Conservation (phyloP, 2,113 vertebrate genomes). For the Ardeotis arabs region DNA sequence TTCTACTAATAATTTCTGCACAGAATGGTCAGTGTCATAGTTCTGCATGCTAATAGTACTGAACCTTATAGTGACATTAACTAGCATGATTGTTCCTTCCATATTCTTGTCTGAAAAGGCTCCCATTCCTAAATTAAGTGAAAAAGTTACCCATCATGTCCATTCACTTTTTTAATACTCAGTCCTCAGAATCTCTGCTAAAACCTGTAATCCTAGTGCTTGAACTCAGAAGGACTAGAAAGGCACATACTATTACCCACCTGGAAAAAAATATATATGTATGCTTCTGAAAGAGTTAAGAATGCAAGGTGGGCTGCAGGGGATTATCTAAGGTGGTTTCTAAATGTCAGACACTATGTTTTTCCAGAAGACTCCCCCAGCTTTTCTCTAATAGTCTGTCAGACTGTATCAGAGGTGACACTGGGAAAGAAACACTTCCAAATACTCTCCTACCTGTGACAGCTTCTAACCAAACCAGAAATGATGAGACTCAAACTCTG, state of each 20-base stretch:
- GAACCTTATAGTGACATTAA: not conserved
- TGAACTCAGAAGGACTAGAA: not conserved
- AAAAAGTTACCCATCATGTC: not conserved
- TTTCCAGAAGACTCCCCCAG: not conserved
- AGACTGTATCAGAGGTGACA: not conserved
- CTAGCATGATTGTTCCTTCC: not conserved
- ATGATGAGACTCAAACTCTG: not conserved
- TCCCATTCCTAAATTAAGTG: not conserved
- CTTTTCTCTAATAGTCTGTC: not conserved
- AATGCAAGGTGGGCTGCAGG: not conserved
- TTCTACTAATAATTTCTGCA: not conserved
- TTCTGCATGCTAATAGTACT: not conserved
- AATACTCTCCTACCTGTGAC: not conserved
- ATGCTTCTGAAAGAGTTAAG: not conserved
- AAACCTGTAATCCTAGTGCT: not conserved
- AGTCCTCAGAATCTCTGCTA: not conserved
- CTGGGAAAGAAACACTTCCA: not conserved
- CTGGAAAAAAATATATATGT: not conserved
- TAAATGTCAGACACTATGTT: not conserved
- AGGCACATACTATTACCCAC: not conserved
- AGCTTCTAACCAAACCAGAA: not conserved
- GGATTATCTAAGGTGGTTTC: not conserved
- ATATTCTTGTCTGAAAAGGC: not conserved
- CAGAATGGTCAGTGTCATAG: not conserved
- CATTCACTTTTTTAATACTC: not conserved